Evolutionary conservation across 2,888 invertebrate species (phyloP).

Genomic region (Dicranocentrus wangi): DNA sequence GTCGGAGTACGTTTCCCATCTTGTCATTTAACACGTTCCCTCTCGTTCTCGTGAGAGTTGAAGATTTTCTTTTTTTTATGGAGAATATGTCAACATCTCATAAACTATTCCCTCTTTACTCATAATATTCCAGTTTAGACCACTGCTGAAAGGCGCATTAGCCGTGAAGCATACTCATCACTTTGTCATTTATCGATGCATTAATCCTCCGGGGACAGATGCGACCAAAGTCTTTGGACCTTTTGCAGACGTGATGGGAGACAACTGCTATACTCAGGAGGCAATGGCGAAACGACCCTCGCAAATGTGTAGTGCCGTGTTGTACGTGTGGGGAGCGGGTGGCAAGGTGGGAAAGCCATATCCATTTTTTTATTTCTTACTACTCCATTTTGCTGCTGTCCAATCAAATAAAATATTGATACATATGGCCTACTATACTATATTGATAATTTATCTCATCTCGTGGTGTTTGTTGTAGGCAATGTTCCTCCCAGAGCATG

Average conservation of each 20-base stretch:
- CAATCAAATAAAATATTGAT: neutral
- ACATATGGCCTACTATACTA: neutral
- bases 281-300: slow-evolving; percentile 58
- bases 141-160: slow-evolving; percentile 75
- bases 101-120: too few relatives aligned
- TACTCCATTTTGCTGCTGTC: too few relatives aligned
- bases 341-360: slow-evolving; percentile 60
- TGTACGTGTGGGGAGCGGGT: slow-evolving; percentile 66
- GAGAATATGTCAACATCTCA: too few relatives aligned
- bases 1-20: slow-evolving; percentile 79
- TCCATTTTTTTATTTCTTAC: too few relatives aligned
- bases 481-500: slow-evolving; percentile 82
- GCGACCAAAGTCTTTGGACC: slow-evolving; percentile 59
- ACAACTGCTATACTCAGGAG: slow-evolving; percentile 65
- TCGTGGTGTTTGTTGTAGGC: slow-evolving; percentile 77
- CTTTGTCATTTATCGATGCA: slow-evolving; percentile 89
- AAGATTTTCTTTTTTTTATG: too few relatives aligned
- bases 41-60: too few relatives aligned
- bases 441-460: neutral
- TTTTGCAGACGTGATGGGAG: slow-evolving; percentile 53
- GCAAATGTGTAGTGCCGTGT: slow-evolving; percentile 54
- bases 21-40: neutral
- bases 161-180: slow-evolving; percentile 79
- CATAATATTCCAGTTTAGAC: slow-evolving; percentile 75
- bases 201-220: slow-evolving; percentile 64